Evolutionary conservation across 2,113 vertebrate species (phyloP).

Genomic region (Hylia prasina): DNA sequence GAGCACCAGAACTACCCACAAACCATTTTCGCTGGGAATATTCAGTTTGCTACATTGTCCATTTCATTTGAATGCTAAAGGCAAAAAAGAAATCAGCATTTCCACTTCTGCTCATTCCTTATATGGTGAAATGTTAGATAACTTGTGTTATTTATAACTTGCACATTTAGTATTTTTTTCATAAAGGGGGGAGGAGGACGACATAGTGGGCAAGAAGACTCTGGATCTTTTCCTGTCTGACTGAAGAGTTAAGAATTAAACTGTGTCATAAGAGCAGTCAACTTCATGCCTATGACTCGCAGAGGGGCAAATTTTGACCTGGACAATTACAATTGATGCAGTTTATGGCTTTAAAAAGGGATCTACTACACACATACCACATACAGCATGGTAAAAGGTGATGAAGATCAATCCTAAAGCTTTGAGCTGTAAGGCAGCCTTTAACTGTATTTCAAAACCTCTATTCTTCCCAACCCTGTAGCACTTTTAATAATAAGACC

Average conservation of each 20-base stretch:
- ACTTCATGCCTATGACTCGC: background rate
- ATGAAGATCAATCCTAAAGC: background rate
- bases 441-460: background rate
- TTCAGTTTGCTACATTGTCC: background rate
- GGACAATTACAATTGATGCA: background rate
- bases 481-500: background rate
- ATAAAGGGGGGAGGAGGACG: slow-evolving; percentile 8
- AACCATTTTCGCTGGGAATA: background rate
- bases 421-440: background rate
- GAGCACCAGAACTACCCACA: background rate
- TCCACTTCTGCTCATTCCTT: slow-evolving; percentile 47
- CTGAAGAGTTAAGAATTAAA: slow-evolving; percentile 2
- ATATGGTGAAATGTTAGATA: slow-evolving; percentile 65
- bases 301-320: background rate
- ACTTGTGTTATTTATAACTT: slow-evolving; percentile 61
- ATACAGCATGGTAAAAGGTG: background rate
- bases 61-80: slow-evolving; percentile 19
- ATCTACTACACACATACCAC: background rate
- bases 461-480: background rate
- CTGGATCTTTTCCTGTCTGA: background rate
- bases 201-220: slow-evolving; percentile 17
- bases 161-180: slow-evolving; percentile 48
- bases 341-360: background rate
- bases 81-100: slow-evolving; percentile 48
- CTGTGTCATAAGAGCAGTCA: background rate